These are phyloP conservation scores for Monochamus saltuarius DNA, from an alignment of 1,140 invertebrate species.

Conservation along the genomic window DNA sequence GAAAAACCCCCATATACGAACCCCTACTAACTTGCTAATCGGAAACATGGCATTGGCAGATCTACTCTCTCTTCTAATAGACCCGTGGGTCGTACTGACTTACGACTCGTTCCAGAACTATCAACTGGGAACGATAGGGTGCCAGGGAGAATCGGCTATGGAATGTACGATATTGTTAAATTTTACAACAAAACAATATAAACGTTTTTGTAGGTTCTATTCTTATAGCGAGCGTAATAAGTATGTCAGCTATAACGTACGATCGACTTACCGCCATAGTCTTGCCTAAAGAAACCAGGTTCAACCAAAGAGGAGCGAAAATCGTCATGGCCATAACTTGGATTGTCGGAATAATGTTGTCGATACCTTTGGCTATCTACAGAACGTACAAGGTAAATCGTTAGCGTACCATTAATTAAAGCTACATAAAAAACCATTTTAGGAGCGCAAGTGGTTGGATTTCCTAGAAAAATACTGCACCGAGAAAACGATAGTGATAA, in stretches of 20 bases:
- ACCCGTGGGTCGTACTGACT: constrained; percentile 66
- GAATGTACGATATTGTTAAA: constrained; percentile 57
- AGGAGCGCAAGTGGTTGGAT: constrained; percentile 69
- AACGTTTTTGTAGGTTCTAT: constrained; percentile 58
- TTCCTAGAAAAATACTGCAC: constrained; percentile 69
- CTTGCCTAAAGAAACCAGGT: constrained; percentile 65
- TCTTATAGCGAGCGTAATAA: constrained; percentile 72
- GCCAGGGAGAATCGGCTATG: constrained; percentile 68
- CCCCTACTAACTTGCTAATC: constrained; percentile 78
- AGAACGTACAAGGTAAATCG: constrained; percentile 60
- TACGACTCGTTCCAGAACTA: constrained; percentile 75
- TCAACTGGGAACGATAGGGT: constrained; percentile 68
- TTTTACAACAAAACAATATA: not conserved
- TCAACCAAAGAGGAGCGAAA: constrained; percentile 61
- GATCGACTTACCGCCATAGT: constrained; percentile 79
- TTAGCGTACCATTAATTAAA: not conserved
- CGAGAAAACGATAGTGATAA: constrained; percentile 62
- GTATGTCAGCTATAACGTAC: constrained; percentile 77
- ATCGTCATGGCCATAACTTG: constrained; percentile 67
- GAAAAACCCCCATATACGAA: constrained; percentile 66
- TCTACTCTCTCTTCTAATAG: constrained; percentile 70
- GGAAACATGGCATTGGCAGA: constrained; percentile 79
- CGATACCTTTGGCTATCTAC: constrained; percentile 65
- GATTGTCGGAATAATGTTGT: constrained; percentile 62
- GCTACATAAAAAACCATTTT: constrained; percentile 29